Conservation (phyloP, 1,140 invertebrate species). For the Palaemon carinicauda region DNA sequence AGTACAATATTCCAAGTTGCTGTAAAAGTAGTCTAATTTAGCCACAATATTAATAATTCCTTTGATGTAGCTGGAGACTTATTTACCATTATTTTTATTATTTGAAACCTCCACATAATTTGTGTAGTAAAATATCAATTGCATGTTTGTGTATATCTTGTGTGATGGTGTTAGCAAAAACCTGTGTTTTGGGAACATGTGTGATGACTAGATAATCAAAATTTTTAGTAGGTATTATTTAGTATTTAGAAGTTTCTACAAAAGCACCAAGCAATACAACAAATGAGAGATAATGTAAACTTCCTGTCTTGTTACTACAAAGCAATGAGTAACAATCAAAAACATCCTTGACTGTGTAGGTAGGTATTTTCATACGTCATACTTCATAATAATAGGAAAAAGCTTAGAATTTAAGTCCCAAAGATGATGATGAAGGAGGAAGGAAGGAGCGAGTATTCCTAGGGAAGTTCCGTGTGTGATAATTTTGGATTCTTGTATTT, state of each 20-base stretch:
- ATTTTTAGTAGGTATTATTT: slow-evolving; percentile 41
- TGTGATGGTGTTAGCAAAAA: slow-evolving; percentile 48
- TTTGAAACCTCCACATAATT: slow-evolving; percentile 15
- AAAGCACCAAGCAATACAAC: slow-evolving; percentile 56
- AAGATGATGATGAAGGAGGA: slow-evolving; percentile 33
- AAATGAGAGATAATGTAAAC: slow-evolving; percentile 42
- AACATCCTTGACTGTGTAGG: slow-evolving; percentile 50
- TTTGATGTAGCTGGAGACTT: slow-evolving; percentile 23
- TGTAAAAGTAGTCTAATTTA: slow-evolving; percentile 26
- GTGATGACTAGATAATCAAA: slow-evolving; percentile 57
- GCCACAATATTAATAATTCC: slow-evolving; percentile 29
- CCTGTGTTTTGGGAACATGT: slow-evolving; percentile 44
- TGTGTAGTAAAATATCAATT: slow-evolving; percentile 34
- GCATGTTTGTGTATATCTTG: slow-evolving; percentile 51
- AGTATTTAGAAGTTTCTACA: slow-evolving; percentile 48
- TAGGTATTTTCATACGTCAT: slow-evolving; percentile 55
- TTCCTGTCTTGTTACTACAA: slow-evolving; percentile 45
- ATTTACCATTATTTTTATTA: not conserved
- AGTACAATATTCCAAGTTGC: not conserved
- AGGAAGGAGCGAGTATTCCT: slow-evolving; percentile 29
- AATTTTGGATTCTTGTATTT: slow-evolving; percentile 58
- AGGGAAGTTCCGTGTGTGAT: slow-evolving; percentile 55
- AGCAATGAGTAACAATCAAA: slow-evolving; percentile 53
- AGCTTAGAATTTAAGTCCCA: slow-evolving; percentile 51
- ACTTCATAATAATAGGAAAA: slow-evolving; percentile 52